Evolutionary conservation across 1,140 invertebrate genomes (phyloP).

Genomic region (Penaeus indicus): DNA sequence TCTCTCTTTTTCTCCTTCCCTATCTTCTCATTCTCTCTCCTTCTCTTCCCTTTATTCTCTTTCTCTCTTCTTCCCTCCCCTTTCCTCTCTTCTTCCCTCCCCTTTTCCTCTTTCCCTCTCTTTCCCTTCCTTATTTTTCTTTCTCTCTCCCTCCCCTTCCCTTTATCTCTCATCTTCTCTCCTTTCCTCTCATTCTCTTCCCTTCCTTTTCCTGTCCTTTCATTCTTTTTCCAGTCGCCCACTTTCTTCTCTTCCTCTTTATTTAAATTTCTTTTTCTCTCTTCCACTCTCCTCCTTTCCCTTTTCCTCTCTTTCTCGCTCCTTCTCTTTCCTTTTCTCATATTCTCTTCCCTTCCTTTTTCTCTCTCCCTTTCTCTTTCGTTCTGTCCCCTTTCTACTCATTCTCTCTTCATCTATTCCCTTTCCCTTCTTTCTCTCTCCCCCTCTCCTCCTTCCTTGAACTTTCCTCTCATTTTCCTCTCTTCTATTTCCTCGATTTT

Average conservation of each 20-base stretch:
- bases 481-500: too few relatives aligned
- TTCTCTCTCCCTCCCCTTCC: not conserved
- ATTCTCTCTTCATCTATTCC: not conserved
- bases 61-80: not conserved
- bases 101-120: not conserved
- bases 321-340: not conserved
- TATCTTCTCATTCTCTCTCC: too few relatives aligned
- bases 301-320: not conserved
- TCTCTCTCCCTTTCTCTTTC: not conserved
- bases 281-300: not conserved
- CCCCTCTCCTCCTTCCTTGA: not conserved
- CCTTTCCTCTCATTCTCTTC: too few relatives aligned
- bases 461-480: not conserved
- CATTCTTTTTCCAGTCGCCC: too few relatives aligned
- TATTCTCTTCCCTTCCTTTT: not conserved
- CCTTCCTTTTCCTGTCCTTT: too few relatives aligned
- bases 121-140: not conserved
- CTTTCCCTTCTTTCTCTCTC: not conserved
- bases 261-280: too few relatives aligned
- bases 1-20: too few relatives aligned
- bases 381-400: too few relatives aligned
- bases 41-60: too few relatives aligned
- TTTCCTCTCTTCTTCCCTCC: not conserved
- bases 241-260: too few relatives aligned
- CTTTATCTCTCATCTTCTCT: not conserved